Evolutionary conservation across 2,113 vertebrate species (phyloP).

Genomic region (Nothoprocta pentlandii): DNA sequence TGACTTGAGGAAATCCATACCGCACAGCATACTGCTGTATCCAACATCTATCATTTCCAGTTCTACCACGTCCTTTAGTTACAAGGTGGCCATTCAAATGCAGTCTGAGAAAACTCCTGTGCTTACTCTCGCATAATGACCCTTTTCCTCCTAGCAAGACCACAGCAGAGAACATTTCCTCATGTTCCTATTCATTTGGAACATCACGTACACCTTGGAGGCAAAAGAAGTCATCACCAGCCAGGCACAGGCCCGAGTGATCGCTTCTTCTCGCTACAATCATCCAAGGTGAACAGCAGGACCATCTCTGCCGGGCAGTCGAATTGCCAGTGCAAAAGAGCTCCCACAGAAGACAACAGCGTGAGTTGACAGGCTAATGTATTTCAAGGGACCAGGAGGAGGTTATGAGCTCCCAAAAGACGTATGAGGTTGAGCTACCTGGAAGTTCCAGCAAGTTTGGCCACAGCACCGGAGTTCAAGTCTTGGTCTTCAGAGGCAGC

Average conservation of each 20-base stretch:
- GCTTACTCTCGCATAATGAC: neutral
- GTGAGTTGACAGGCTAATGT: neutral
- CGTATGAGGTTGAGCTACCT: neutral
- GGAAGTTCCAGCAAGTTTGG: neutral
- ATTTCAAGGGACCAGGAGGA: neutral
- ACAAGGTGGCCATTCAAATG: neutral
- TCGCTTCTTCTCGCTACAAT: neutral
- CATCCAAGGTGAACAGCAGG: too few species aligned
- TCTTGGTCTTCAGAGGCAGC: neutral
- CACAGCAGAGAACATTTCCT: neutral
- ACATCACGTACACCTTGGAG: neutral
- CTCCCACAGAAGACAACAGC: neutral
- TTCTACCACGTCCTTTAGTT: neutral
- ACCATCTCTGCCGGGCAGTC: neutral
- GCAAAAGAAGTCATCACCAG: neutral
- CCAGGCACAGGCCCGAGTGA: neutral
- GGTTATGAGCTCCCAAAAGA: neutral
- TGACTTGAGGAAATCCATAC: neutral
- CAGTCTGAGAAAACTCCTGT: neutral
- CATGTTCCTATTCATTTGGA: neutral
- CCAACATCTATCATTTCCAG: neutral
- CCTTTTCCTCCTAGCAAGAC: neutral
- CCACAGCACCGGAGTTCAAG: accelerated
- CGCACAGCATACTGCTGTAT: neutral
- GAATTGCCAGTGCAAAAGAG: neutral